Evolutionary conservation across 2,113 vertebrate species (phyloP), one percentile per base, ranked within the genome.

Genomic region (Xyliphius kryptos): DNA sequence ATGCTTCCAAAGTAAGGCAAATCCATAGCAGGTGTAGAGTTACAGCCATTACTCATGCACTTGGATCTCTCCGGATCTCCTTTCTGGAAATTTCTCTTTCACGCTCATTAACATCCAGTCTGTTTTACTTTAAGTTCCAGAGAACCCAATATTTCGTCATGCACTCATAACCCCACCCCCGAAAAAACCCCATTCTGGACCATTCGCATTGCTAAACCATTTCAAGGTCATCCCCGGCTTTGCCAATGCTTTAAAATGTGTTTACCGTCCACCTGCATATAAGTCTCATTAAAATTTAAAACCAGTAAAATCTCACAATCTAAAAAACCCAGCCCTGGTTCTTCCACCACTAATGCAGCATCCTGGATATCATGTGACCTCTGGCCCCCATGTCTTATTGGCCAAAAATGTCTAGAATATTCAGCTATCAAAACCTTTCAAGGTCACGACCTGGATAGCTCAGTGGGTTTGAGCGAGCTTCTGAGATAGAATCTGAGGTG

Each of bases 21-120:
- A 72, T 68, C 61, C 5, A 64, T 54, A 56, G 46, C 67, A 70
- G 47, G 41, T 62, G 16, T 66, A 54, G 32, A 20, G 40, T 66
- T 66, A 65, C 61, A 16, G 21, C 63, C 57, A 56, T 61, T 58
- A 65, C 22, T 53, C 40, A 1, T 51, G 26, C 15, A 10, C 41
- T 48, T 16, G 21, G 21, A 44, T 44, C 56, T 44, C 56, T 44
- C 56, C 1, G 56, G 56, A 44, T 58, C 56, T 44, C 5, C 19
- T 58, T 58, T 58, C 40, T 58, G 40, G 40, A 58, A 44, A 7
- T 44, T 58, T 58, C 40, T 44, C 14, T n/a, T n/a, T 21, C 9
- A 1, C 22, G 14, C 2, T 56, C 40, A 56, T 56, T 41, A 56
- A 21, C 21, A 38, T 21, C 19, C 32, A 40, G 1, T 40, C 6